Evolutionary conservation across 1,140 invertebrate genomes (phyloP), one percentile per base, ranked within the genome.

Genomic region (Drosophila rufa): DNA sequence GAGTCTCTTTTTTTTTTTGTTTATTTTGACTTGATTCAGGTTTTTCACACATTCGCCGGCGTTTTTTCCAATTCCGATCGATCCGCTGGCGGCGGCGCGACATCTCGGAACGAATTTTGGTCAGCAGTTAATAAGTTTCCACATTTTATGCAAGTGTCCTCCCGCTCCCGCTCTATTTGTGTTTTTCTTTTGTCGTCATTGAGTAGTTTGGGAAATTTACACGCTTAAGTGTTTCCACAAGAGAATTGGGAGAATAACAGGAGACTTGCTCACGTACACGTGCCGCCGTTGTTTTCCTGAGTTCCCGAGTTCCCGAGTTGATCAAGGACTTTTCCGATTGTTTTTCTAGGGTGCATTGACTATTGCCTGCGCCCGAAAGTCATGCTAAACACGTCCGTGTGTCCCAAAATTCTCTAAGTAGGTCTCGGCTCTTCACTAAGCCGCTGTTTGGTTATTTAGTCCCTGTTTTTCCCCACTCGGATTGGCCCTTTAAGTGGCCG

Each of bases 91-190:
- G 53, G 48, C 46, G 65, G 33, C 59, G 50, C 74, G 67, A 82
- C 71, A 76, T 43, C 38, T 51, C 22, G 38, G 45, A 65, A 45
- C 27, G n/a, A 74, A 46, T 75, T 75, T 85, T 73, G 73, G 50
- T 65, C 77, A 80, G 36, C 82, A 84, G 84, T 89, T 87, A 87
- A 87, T 87, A 87, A 89, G 81, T 87, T 84, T 84, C 84, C 80
- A 87, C 85, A 87, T 87, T 87, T 87, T 87, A 89, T 87, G 84
- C 84, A 87, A 87, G 84, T 87, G 84, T 79, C 68, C 68, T 69
- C 74, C 50, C 30, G 38, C 65, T 27, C 68, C 68, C 71, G 60
- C 42, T 30, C 50, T 48, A 40, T 14, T 76, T 62, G 51, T 69
- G 47, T 55, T 60, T 71, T 61, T 46, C 62, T 42, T 47, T 45